Conservation (phyloP, 1,140 invertebrate genomes). For the Zelostemma sp. region DNA sequence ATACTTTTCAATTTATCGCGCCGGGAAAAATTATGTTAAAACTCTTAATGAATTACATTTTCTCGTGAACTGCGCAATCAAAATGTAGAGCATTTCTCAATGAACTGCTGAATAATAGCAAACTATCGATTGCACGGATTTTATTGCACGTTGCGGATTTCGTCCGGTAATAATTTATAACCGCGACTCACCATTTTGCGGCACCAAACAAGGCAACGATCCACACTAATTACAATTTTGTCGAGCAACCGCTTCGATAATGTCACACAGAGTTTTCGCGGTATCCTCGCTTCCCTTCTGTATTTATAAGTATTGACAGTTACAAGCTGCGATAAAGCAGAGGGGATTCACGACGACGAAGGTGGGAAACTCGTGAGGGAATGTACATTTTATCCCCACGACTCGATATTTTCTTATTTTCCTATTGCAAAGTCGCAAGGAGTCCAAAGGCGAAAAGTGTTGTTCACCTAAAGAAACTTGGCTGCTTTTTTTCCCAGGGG, state of each 20-base stretch:
- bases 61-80: no score
- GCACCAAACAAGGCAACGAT: not conserved
- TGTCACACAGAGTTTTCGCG: not conserved
- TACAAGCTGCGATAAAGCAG: not conserved
- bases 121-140: no score
- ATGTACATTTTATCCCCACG: not conserved
- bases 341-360: not conserved
- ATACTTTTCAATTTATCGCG: no score
- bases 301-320: slow-evolving; percentile 1
- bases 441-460: not conserved
- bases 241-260: not conserved
- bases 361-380: slow-evolving; percentile 2
- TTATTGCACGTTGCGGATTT: no score
- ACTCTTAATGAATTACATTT: no score
- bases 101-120: no score
- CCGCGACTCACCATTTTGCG: not conserved
- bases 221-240: not conserved
- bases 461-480: not conserved
- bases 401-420: not conserved
- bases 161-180: no score
- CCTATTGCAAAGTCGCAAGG: not conserved
- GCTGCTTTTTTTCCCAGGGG: no score
- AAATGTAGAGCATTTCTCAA: no score
- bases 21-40: no score
- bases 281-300: not conserved